Conservation (phyloP, 1,140 invertebrate species). For the Drosophila persimilis region DNA sequence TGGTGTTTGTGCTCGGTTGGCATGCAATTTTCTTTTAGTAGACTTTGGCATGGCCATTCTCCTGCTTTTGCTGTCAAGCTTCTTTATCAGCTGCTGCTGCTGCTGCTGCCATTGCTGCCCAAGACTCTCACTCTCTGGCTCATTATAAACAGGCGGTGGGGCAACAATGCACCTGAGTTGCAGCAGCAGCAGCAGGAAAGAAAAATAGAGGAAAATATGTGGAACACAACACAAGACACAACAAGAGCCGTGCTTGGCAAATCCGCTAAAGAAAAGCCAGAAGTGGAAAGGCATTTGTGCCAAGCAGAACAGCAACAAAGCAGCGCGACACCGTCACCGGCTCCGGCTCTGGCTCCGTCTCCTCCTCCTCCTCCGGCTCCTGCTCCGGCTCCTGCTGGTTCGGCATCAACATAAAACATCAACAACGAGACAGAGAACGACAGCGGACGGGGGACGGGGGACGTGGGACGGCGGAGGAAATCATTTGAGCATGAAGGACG, state of each 20-base stretch:
- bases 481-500: conserved; percentile 51
- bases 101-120: conserved; percentile 3
- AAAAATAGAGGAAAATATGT: conserved; percentile 47
- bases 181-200: conserved; percentile 2
- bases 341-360: too few species aligned
- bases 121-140: conserved; percentile 55
- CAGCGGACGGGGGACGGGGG: too few species aligned
- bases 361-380: too few species aligned
- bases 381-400: too few species aligned
- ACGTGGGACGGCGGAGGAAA: conserved; percentile 1
- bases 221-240: conserved; percentile 17
- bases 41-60: conserved; percentile 34
- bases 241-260: conserved; percentile 11
- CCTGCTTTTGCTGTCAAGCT: conserved; percentile 38
- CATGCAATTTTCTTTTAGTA: conserved; percentile 64
- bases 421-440: background rate
- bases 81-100: conserved; percentile 27
- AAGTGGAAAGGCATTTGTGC: conserved; percentile 28
- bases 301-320: conserved; percentile 8
- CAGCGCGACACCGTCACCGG: too few species aligned
- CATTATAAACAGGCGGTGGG: conserved; percentile 39
- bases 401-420: too few species aligned
- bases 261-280: conserved; percentile 39
- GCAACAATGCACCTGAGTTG: conserved; percentile 31
- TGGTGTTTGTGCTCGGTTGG: conserved; percentile 29